Conservation (phyloP, 2,797 vertebrate species). For the Characodon lateralis region DNA sequence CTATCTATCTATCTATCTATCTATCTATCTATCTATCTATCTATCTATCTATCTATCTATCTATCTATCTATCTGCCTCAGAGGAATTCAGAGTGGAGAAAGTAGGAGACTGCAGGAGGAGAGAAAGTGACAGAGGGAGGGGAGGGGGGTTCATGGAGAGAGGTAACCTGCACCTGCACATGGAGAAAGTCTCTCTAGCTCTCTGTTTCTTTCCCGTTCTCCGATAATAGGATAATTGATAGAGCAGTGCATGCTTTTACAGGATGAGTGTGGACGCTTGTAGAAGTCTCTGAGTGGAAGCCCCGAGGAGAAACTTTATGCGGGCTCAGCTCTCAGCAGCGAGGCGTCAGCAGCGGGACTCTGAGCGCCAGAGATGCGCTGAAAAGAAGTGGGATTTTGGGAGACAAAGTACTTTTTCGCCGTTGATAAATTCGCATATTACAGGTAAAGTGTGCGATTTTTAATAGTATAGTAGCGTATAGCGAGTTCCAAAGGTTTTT, state of each 20-base stretch:
- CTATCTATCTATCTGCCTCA: background rate
- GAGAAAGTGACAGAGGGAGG: slow-evolving; percentile 9
- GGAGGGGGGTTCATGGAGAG: slow-evolving; percentile 20
- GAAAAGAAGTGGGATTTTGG: slow-evolving; percentile 17
- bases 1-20: slow-evolving; percentile 13
- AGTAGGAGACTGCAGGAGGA: background rate
- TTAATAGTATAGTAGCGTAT: too few species aligned
- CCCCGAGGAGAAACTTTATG: slow-evolving; percentile 26
- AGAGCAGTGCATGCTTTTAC: slow-evolving; percentile 31
- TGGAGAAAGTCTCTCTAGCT: slow-evolving; percentile 38
- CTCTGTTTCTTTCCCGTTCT: slow-evolving; percentile 43
- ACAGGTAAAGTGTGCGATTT: slow-evolving; percentile 30
- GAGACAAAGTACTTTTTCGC: slow-evolving; percentile 13
- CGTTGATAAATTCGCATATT: slow-evolving; percentile 20
- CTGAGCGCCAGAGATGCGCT: slow-evolving; percentile 49
- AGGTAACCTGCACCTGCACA: slow-evolving; percentile 65
- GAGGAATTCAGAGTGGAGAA: slow-evolving; percentile 14
- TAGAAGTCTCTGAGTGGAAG: slow-evolving; percentile 34
- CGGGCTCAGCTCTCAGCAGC: slow-evolving; percentile 28
- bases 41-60: slow-evolving; percentile 15
- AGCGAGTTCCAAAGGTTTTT: background rate
- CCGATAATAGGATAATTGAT: slow-evolving; percentile 69
- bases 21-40: slow-evolving; percentile 22
- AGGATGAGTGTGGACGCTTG: slow-evolving; percentile 50
- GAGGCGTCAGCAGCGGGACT: slow-evolving; percentile 35